Evolutionary conservation across 2,797 vertebrate species (phyloP).

Genomic region (Allobates femoralis): DNA sequence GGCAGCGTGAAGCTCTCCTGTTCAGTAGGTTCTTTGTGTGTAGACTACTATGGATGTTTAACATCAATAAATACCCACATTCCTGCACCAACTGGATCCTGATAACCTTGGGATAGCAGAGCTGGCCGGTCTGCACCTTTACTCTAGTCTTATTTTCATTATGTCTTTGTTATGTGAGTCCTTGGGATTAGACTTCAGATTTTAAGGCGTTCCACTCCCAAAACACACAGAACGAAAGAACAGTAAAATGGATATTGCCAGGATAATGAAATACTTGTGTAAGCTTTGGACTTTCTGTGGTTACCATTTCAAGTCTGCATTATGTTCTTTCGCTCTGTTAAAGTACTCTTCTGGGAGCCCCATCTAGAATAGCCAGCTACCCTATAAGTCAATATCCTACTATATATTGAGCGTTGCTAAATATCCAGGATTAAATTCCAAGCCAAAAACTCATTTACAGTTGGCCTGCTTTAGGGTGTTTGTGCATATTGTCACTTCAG

Average conservation of each 20-base stretch:
- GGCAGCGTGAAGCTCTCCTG: constrained; percentile 3
- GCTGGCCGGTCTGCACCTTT: constrained; percentile 43
- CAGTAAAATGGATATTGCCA: constrained; percentile 1
- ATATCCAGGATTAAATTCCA: too few relatives aligned
- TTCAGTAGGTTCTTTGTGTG: constrained; percentile 45
- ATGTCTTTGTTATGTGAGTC: constrained; percentile 1
- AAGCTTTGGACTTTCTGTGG: background rate
- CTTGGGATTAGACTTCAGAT: constrained; percentile 17
- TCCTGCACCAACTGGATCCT: constrained; percentile 47
- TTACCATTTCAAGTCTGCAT: background rate
- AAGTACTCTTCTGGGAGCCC: too few relatives aligned
- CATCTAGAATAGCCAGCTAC: too few relatives aligned
- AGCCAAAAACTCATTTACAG: too few relatives aligned
- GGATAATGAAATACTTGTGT: background rate
- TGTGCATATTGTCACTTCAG: too few relatives aligned
- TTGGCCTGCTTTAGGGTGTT: too few relatives aligned
- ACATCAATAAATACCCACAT: constrained; percentile 56
- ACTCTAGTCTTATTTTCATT: constrained; percentile 49
- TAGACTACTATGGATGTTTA: constrained; percentile 33
- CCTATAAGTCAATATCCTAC: too few relatives aligned
- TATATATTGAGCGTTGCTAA: too few relatives aligned
- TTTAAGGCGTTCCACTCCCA: constrained; percentile 32
- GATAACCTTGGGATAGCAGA: constrained; percentile 58
- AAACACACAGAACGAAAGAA: background rate
- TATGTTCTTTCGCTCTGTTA: too few relatives aligned